Base-by-base conservation (phyloP, 1,140 invertebrate genomes). In the Chironomus tepperi region DNA sequence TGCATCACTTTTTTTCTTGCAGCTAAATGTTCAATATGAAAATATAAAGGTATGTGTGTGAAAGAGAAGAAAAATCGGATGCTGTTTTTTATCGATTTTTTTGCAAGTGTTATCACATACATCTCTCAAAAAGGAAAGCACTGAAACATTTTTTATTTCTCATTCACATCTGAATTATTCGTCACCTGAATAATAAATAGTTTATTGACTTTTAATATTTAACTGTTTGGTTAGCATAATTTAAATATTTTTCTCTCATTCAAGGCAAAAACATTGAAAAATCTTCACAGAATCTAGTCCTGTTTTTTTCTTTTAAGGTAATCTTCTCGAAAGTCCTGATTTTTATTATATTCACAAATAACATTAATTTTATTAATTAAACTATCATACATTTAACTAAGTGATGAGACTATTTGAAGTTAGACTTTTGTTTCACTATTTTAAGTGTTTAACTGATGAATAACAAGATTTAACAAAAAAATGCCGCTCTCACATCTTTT, bases 11-110 rank as follows among this genome's bases (percentile, higher is more conserved):
- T 15, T 57, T 57, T 57, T 57, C n/a, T n/a, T 57, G 47, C 47
- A 57, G n/a, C 10, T 8, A 57, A n/a, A n/a, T 57, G 47, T 57
- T 5, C n/a, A 12, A 57, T 57, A 57, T n/a, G 47, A 57, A 57
- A 57, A 57, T 15, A 15, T n/a, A 57, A 12, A 57, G n/a, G 47
- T 10, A 15, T 10, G 43, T 10, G 43, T 15, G 47, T n/a, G 47
- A 57, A n/a, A 12, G 47, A 57, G 47, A 57, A 5, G 12, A n/a
- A 57, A 57, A n/a, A 57, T 57, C n/a, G 9, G 47, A 57, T 57
- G 47, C 47, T 57, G 47, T n/a, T 57, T 57, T 57, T 57, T 57
- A 57, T 57, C 47, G 47, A 57, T 57, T 57, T 57, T 57, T 57
- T 57, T 57, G 47, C 47, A 57, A 57, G 12, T 57, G 47, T n/a